Evolutionary conservation across 2,113 vertebrate species (phyloP), one percentile per base, ranked within the genome.

Genomic region (Anhinga anhinga): DNA sequence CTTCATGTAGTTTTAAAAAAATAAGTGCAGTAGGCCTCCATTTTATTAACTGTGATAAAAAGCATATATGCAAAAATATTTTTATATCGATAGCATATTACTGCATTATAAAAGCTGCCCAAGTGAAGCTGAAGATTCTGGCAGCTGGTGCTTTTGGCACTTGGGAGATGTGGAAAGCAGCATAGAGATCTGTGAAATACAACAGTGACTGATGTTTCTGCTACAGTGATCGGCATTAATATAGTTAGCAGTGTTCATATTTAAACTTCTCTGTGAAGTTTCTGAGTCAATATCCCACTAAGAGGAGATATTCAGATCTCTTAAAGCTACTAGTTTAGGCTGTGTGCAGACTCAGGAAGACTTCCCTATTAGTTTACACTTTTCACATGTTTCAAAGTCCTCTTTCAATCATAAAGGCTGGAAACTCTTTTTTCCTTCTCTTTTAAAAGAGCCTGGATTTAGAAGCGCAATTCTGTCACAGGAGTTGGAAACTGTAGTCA

Each of bases 141-240:
- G 95, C 96, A 97, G 96, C 94, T 97, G 95, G 97, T 95, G 94
- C 95, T 96, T 97, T 96, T 97, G 97, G 96, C 96, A 96, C 96
- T 97, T 97, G 94, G 96, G 95, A 96, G 96, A 97, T 96, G 95
- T 94, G 89, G 89, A 97, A 97, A 96, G 97, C 96, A 97, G 96
- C 94, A 97, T 97, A 95, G 96, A 96, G 96, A 97, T 96, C 96
- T 97, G 96, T 95, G 96, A 96, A 97, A 97, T 91, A 95, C 86
- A 95, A 96, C 94, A 96, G 94, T 96, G 95, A 97, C 89, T 95
- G 95, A 97, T 97, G 97, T 95, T 97, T 97, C 96, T 95, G 95
- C 96, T 96, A 96, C 96, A 97, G 95, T 97, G 96, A 96, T 91
- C 89, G 93, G 96, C 93, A 93, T 95, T 96, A 86, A 85, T 82